Percentiles rank a stretch among this genome's conserved stretches.
phyloP scores from a whole-genome alignment of 2,888 invertebrate genomes.

The Polyommatus iphigenia region DNA sequence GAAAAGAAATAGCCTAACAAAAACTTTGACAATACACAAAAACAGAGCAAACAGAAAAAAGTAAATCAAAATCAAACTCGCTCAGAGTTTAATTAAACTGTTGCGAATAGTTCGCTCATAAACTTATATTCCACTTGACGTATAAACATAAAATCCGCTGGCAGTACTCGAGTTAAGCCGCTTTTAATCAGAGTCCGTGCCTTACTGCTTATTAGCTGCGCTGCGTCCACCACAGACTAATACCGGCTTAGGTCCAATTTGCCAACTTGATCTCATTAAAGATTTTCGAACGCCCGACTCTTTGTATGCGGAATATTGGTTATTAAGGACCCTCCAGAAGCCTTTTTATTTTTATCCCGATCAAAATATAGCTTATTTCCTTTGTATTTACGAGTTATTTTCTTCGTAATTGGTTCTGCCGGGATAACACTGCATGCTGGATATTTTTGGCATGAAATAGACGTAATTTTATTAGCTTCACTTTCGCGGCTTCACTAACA shows the following conservation, averaged over 20 bases:
- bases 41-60: background rate
- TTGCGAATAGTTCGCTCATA: conserved; percentile 13
- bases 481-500: background rate
- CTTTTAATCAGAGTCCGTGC: conserved; percentile 66
- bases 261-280: conserved; percentile 68
- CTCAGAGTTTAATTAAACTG: background rate
- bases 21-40: too few species aligned
- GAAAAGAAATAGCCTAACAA: too few species aligned
- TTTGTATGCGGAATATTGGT: conserved; percentile 13
- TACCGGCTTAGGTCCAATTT: conserved; percentile 72
- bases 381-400: background rate
- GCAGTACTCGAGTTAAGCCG: conserved; percentile 59
- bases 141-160: conserved; percentile 34
- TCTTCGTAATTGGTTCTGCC: background rate
- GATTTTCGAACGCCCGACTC: conserved; percentile 37
- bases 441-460: background rate
- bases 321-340: background rate
- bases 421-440: background rate
- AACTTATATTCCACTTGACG: conserved; percentile 31
- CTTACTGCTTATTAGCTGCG: conserved; percentile 73
- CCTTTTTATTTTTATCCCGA: background rate
- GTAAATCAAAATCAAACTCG: background rate
- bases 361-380: background rate
- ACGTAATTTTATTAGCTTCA: too few species aligned
- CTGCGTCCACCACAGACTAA: conserved; percentile 70